Base-by-base conservation (phyloP, 1,140 invertebrate species). In the Ephestia elutella region DNA sequence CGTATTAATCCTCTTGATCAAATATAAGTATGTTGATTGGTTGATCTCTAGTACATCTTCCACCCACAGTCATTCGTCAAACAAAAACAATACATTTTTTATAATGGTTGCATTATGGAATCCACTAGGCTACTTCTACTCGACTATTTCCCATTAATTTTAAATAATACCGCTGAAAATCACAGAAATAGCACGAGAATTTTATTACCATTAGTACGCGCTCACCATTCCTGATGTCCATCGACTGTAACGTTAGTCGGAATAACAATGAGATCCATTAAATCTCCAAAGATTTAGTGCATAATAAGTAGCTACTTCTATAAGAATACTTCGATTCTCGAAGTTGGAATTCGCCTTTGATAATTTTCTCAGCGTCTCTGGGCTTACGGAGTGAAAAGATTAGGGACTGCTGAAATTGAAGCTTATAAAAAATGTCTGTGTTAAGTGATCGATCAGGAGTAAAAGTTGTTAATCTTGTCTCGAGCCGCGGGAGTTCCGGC, bases 201-300 rank as follows among this genome's bases (percentile, higher is more conserved):
- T 25, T 20, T 64, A 56, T 60, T 58, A 65, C 57, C 63, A 75
- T 80, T 79, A 60, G 67, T 79, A 83, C 80, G 72, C 73, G 60
- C 56, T 68, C 60, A 63, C 64, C 68, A 79, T 73, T 75, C 65
- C 65, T 63, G 63, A 74, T 74, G 65, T 68, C 73, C 78, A 77
- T 72, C 66, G 51, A 62, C 66, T 49, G 68, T 71, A 71, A 75
- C 66, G 66, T 72, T 70, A 76, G 70, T 70, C 67, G 59, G 82
- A 85, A 85, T 86, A 83, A 80, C 63, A 87, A 86, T 78, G 77
- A 82, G 78, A 55, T 73, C 73, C 80, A 84, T 85, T 84, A 84
- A 76, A 67, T 75, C 76, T 76, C 65, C 63, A 67, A 71, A 74
- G 70, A 75, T 79, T 82, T 78, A 73, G 72, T 77, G 77, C 72